Evolutionary conservation across 2,113 vertebrate species (phyloP).

Genomic region (Neotoma lepida): DNA sequence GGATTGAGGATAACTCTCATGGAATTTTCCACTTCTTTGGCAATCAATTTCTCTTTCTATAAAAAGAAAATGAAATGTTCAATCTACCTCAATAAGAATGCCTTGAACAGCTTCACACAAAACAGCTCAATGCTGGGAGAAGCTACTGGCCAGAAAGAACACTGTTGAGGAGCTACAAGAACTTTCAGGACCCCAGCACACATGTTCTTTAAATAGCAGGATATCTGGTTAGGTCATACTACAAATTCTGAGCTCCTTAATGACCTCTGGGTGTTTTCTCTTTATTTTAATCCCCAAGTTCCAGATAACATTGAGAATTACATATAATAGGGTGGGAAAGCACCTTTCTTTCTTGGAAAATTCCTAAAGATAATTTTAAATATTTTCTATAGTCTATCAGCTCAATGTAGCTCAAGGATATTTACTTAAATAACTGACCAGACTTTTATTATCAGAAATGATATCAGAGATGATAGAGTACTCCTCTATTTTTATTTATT

Average conservation of each 20-base stretch:
- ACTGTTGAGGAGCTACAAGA: not conserved
- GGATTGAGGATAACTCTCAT: not conserved
- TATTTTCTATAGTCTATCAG: constrained; percentile 52
- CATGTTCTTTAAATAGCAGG: not conserved
- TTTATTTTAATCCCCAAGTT: constrained; percentile 55
- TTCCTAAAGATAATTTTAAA: constrained; percentile 64
- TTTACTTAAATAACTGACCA: constrained; percentile 67
- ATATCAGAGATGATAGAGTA: constrained; percentile 64
- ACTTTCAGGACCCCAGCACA: rapidly evolving
- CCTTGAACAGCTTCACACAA: not conserved
- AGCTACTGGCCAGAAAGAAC: not conserved
- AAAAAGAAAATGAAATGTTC: not conserved
- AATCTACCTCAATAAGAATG: not conserved
- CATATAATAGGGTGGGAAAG: constrained; percentile 62
- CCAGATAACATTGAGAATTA: constrained; percentile 46
- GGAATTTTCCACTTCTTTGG: not conserved
- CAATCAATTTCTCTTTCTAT: not conserved
- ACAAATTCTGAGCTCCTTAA: not conserved
- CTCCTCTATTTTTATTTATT: constrained; percentile 13
- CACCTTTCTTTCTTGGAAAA: constrained; percentile 66
- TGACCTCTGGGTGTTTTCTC: not conserved
- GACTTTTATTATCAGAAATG: constrained; percentile 50
- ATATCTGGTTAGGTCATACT: not conserved
- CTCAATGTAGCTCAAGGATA: constrained; percentile 20
- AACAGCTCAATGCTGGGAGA: not conserved